These are phyloP conservation scores for Polymixis flavicincta DNA, from an alignment of 2,888 invertebrate species.

Conservation along the genomic window DNA sequence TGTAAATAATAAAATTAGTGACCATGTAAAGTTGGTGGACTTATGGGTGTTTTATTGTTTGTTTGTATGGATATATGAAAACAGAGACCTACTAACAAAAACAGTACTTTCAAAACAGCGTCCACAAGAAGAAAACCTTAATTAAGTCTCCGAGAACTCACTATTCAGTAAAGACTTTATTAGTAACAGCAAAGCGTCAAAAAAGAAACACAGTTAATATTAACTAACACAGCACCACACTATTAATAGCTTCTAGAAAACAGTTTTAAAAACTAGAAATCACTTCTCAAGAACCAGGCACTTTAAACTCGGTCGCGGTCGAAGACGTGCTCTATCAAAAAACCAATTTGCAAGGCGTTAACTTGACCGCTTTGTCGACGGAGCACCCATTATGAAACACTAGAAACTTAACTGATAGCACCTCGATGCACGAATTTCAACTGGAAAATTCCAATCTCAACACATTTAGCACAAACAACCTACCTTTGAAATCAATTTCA, in stretches of 20 bases:
- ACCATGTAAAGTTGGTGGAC: slow-evolving; percentile 30
- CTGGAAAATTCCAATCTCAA: neutral
- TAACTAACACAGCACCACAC: neutral
- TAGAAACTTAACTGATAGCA: slow-evolving; percentile 22
- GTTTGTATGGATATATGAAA: slow-evolving; percentile 40
- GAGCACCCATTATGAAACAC: slow-evolving; percentile 39
- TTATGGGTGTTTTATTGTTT: slow-evolving; percentile 46
- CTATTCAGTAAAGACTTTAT: neutral
- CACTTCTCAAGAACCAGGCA: slow-evolving; percentile 30
- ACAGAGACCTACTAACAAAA: slow-evolving; percentile 12
- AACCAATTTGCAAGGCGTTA: slow-evolving; percentile 51
- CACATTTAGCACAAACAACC: neutral
- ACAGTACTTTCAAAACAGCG: slow-evolving; percentile 12
- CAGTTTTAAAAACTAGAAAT: slow-evolving; percentile 13
- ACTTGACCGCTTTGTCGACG: slow-evolving; percentile 22
- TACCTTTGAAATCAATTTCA: slow-evolving; percentile 19
- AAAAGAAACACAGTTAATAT: neutral
- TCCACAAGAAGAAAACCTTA: neutral
- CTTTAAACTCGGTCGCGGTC: slow-evolving; percentile 40
- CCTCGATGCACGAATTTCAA: too few species aligned
- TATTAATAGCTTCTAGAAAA: slow-evolving; percentile 5
- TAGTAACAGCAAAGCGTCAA: neutral
- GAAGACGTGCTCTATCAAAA: slow-evolving; percentile 59
- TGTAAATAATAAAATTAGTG: slow-evolving; percentile 56
- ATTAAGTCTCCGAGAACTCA: neutral